Evolutionary conservation across 2,113 vertebrate species (phyloP), one percentile per base, ranked within the genome.

Genomic region (Melanotaenia duboulayi): DNA sequence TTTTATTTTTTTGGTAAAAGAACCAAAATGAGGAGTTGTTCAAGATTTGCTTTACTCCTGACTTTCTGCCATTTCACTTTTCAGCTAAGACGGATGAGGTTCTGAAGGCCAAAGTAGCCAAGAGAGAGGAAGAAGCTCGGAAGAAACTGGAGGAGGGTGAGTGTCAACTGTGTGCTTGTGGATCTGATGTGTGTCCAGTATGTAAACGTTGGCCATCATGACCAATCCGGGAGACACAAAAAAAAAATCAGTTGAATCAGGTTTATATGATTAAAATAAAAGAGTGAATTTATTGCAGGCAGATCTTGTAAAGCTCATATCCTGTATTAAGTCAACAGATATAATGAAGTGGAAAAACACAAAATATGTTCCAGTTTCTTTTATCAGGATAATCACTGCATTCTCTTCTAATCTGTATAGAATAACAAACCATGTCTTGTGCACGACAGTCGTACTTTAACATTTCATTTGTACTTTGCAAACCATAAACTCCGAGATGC

Each of bases 41-140:
- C 0, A 14, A 2, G 11, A 37, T 76, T 37, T 35, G 23, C 56
- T 72, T 50, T 44, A 24, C 37, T 48, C 24, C 22, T 78, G 50
- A 78, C 22, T 40, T 16, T 52, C 20, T 80, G 32, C n/a, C 4
- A 0, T 78, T 83, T 78, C 68, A 87, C 11, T 87, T 92, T 88
- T 40, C 55, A 99, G 97, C 96, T 37, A 99, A 97, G 93, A 97
- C 97, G 17, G 97, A 98, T 46, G 97, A 98, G 91, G 96, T 92
- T 0, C 67, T 99, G 72, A 97, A 95, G 87, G 96, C 96, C 71
- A 98, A 96, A 92, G 95, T 97, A 83, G 90, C 89, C 49, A 96
- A 94, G 84, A 95, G 94, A 78, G 96, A 97, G 70, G 96, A 97
- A 55, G 96, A 96, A 83, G 95, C 95, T 2, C 95, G 91, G 77